Evolutionary conservation across 2,888 invertebrate species (phyloP).

Genomic region (Hirtodrosophila histrioides): DNA sequence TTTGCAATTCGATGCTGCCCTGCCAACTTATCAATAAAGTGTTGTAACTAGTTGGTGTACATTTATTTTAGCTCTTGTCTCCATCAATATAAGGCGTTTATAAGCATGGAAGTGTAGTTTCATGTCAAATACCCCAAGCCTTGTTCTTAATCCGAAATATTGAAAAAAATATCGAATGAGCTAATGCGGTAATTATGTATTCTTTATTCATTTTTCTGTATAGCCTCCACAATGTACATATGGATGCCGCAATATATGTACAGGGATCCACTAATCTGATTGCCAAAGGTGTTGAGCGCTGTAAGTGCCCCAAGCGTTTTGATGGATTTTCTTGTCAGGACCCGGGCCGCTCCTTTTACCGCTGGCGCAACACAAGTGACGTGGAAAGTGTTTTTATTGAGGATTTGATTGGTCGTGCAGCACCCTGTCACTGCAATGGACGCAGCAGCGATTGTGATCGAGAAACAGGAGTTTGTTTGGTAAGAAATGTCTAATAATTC

Average conservation of each 20-base stretch:
- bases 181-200: neutral
- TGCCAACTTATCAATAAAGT: too few species aligned
- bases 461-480: slow-evolving; percentile 93
- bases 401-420: slow-evolving; percentile 91
- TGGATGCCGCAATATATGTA: slow-evolving; percentile 92
- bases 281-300: slow-evolving; percentile 93
- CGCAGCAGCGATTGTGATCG: slow-evolving; percentile 91
- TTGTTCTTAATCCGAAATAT: too few species aligned
- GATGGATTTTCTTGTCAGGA: slow-evolving; percentile 95
- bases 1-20: too few species aligned
- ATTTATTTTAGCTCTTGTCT: too few species aligned
- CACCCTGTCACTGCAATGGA: slow-evolving; percentile 92
- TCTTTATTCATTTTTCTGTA: slow-evolving; percentile 30
- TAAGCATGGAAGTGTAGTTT: too few species aligned
- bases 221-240: slow-evolving; percentile 90
- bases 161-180: too few species aligned
- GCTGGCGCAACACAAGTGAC: slow-evolving; percentile 88
- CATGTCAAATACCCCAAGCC: too few species aligned
- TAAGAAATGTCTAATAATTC: slow-evolving; percentile 83
- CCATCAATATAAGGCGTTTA: too few species aligned
- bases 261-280: slow-evolving; percentile 88
- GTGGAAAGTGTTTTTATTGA: slow-evolving; percentile 89
- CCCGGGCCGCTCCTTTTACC: slow-evolving; percentile 92
- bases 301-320: slow-evolving; percentile 92
- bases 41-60: too few species aligned